Conservation (phyloP, 2,113 vertebrate species). For the Alouatta palliata region DNA sequence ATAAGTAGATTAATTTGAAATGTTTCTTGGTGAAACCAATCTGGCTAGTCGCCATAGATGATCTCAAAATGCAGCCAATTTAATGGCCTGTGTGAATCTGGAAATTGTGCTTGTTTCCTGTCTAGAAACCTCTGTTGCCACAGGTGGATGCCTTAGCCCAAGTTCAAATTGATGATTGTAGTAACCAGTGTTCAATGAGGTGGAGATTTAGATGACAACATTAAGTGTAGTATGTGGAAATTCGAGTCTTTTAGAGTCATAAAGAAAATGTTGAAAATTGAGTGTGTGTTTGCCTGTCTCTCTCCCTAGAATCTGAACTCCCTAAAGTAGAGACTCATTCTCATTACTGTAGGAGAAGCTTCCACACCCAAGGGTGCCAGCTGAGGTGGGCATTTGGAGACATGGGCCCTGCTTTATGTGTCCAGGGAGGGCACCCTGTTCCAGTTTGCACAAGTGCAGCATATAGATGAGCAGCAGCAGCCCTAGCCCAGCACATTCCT, state of each 20-base stretch:
- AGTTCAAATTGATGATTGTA: not conserved
- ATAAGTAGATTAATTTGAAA: not conserved
- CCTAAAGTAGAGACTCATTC: not conserved
- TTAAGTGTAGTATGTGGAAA: not conserved
- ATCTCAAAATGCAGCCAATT: not conserved
- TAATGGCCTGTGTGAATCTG: not conserved
- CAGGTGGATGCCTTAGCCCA: not conserved
- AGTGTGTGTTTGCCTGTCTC: not conserved
- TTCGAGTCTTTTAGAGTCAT: not conserved
- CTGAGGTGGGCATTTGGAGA: not conserved
- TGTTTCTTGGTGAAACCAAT: not conserved
- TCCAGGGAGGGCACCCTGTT: not conserved
- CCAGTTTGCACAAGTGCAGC: not conserved
- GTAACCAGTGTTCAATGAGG: not conserved
- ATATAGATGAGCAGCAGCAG: fast-evolving
- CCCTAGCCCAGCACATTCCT: not conserved
- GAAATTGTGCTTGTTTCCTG: not conserved
- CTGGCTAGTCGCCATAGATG: not conserved
- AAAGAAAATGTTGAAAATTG: not conserved
- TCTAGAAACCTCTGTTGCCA: not conserved
- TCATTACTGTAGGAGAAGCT: not conserved
- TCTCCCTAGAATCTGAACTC: not conserved
- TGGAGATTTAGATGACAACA: not conserved
- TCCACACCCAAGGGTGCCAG: not conserved
- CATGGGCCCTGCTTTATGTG: not conserved